phyloP scores from a whole-genome alignment of 2,797 vertebrate genomes.

The Xyrichtys novacula region DNA sequence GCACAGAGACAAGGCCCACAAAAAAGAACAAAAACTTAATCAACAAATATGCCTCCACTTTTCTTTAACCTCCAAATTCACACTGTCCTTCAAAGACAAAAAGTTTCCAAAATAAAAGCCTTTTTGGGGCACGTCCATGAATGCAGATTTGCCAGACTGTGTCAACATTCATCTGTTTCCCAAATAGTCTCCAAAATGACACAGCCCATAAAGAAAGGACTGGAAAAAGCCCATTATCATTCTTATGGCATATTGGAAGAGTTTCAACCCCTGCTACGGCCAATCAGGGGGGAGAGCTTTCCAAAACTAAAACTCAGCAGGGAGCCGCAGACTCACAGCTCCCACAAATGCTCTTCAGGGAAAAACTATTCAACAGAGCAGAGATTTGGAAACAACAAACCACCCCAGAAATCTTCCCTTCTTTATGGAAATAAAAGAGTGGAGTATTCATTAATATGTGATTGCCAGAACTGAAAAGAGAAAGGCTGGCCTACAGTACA shows the following conservation, averaged over 20 bases:
- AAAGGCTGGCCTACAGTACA: not conserved
- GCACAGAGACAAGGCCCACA: not conserved
- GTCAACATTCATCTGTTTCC: slow-evolving; percentile 42
- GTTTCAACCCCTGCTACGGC: slow-evolving; percentile 37
- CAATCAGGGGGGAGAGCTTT: slow-evolving; percentile 33
- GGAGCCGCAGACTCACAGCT: slow-evolving; percentile 29
- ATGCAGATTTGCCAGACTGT: slow-evolving; percentile 47
- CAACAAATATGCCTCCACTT: slow-evolving; percentile 10
- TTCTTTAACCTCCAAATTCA: slow-evolving; percentile 11
- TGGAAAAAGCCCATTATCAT: slow-evolving; percentile 58
- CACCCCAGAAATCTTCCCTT: slow-evolving; percentile 13
- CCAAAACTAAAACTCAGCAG: slow-evolving; percentile 45
- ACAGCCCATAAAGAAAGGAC: slow-evolving; percentile 40
- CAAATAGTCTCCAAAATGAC: slow-evolving; percentile 46
- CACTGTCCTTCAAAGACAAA: slow-evolving; percentile 29
- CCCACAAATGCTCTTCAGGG: slow-evolving; percentile 26
- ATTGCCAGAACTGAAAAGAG: not conserved
- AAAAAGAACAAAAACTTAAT: not conserved
- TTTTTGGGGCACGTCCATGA: slow-evolving; percentile 32
- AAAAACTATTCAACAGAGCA: slow-evolving; percentile 28
- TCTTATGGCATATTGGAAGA: slow-evolving; percentile 39
- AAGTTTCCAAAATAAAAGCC: slow-evolving; percentile 7
- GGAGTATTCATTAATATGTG: slow-evolving; percentile 13
- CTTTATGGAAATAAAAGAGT: slow-evolving; percentile 14
- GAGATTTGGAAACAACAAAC: slow-evolving; percentile 32